Evolutionary conservation across 2,797 vertebrate species (phyloP).

Genomic region (Neosilurus mollespiculum): DNA sequence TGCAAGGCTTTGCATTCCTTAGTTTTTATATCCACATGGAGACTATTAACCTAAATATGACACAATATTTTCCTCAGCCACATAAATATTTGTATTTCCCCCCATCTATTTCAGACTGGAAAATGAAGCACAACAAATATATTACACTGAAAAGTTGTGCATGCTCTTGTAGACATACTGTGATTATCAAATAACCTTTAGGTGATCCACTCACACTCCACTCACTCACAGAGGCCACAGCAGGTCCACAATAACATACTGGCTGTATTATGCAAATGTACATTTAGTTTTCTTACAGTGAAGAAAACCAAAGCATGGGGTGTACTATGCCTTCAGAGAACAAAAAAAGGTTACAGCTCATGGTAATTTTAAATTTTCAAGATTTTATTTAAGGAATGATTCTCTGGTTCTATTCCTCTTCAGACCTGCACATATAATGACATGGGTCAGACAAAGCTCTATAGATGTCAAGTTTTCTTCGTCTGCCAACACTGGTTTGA

Average conservation of each 20-base stretch:
- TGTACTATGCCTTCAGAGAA: constrained; percentile 43
- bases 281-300: background rate
- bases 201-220: constrained; percentile 53
- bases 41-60: constrained; percentile 15
- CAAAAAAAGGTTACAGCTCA: constrained; percentile 39
- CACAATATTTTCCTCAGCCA: constrained; percentile 22
- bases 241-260: constrained; percentile 58
- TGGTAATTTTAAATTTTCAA: constrained; percentile 42
- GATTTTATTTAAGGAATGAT: constrained; percentile 12
- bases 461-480: background rate
- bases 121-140: constrained; percentile 4
- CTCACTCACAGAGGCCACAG: constrained; percentile 56
- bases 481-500: background rate
- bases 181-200: constrained; percentile 22
- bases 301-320: constrained; percentile 36
- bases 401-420: constrained; percentile 14
- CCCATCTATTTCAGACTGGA: constrained; percentile 6
- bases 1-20: constrained; percentile 9
- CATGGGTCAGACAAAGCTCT: background rate
- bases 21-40: constrained; percentile 38
- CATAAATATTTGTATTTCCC: constrained; percentile 16
- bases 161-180: background rate
- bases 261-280: constrained; percentile 61
- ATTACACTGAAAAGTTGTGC: background rate
- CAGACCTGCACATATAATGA: background rate